Evolutionary conservation across 1,140 invertebrate genomes (phyloP).

Genomic region (Trachymyrmex septentrionalis): DNA sequence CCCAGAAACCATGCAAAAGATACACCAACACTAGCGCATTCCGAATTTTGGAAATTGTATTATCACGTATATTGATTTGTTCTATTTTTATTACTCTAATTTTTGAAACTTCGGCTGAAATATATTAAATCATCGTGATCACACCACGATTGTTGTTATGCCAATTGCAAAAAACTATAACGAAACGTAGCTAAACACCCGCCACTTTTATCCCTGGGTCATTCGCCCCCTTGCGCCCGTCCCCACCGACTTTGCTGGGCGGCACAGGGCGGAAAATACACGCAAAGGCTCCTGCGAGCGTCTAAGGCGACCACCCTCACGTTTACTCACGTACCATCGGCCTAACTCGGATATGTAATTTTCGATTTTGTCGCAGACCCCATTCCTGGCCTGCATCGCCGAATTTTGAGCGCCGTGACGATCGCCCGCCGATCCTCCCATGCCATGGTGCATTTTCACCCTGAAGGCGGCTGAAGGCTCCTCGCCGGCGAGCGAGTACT

Average conservation of each 20-base stretch:
- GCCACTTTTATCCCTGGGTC: conserved; percentile 63
- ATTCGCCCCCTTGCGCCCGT: conserved; percentile 6
- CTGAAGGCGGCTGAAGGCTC: conserved; percentile 75
- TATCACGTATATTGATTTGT: conserved; percentile 26
- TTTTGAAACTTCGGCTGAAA: neutral
- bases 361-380: conserved; percentile 89
- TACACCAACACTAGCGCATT: conserved; percentile 6
- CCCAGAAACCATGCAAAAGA: neutral
- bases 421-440: conserved; percentile 83
- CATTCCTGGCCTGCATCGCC: conserved; percentile 82
- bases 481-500: conserved; percentile 64
- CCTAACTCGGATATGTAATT: conserved; percentile 89
- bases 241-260: conserved; percentile 49
- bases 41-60: conserved; percentile 1
- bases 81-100: neutral
- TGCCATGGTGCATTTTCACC: conserved; percentile 85
- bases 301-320: neutral
- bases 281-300: neutral
- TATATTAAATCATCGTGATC: neutral
- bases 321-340: conserved; percentile 88
- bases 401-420: conserved; percentile 80
- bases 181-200: conserved; percentile 53
- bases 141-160: neutral
- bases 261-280: conserved; percentile 57
- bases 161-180: conserved; percentile 16